Evolutionary conservation across 2,797 vertebrate genomes (phyloP), one percentile per base, ranked within the genome.

Genomic region (Enteromius anoplus): DNA sequence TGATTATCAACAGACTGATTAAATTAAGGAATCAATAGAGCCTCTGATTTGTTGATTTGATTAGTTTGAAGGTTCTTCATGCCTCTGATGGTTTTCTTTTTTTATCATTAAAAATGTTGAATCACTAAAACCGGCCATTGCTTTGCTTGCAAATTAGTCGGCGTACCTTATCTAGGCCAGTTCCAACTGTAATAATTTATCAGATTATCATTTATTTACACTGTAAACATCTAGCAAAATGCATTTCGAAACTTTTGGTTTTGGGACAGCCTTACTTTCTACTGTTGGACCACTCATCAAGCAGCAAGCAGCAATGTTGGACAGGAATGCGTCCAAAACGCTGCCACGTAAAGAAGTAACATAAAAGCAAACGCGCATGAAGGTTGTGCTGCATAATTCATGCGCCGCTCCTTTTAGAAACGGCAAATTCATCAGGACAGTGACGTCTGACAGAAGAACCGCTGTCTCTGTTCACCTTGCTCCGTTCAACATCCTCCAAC

Each of bases 381-480:
- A 93, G 93, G 92, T 88, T 85, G 92, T 89, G 86, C 90, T 95
- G 93, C 94, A 95, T 95, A 93, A 95, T 95, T 95, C 94, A 95
- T 95, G 93, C 83, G 85, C 88, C 87, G 92, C 93, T 94, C 89
- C 93, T 95, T 95, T 95, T 94, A 95, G 94, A 94, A 94, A 94
- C 87, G 91, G 92, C 93, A 91, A 92, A 92, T 95, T 95, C 92
- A 94, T 94, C 93, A 94, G 93, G 94, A 94, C 93, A 92, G 91
- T 88, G 85, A 89, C 84, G 91, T 91, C 91, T 93, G 88, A 94
- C 93, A 89, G 88, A 89, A 71, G 77, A 88, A 78, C 85, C 45
- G 66, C 65, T 19, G 73, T 80, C 84, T 81, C 83, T 65, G 71
- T 84, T 90, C 88, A 85, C 88, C 88, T 89, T 87, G 85, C 84